Conservation (phyloP, 2,797 vertebrate genomes). For the Sarcophilus harrisii region DNA sequence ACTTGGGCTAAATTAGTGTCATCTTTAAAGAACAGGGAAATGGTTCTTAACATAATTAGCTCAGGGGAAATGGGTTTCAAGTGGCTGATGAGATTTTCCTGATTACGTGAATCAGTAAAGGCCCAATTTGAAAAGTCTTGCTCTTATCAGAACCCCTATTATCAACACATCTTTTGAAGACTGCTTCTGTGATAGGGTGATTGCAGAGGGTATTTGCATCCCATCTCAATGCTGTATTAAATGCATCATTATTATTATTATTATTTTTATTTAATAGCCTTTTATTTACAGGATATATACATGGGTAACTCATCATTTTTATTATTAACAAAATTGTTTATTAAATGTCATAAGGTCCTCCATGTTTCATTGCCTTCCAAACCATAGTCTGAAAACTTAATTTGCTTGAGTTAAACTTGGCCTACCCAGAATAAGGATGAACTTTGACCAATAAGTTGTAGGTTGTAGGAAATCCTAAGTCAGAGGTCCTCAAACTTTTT, state of each 20-base stretch:
- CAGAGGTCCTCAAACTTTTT: too few relatives aligned
- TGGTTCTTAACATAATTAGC: neutral
- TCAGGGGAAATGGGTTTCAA: neutral
- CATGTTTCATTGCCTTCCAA: neutral
- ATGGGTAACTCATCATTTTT: too few relatives aligned
- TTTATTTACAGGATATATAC: too few relatives aligned
- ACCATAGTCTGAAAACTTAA: neutral
- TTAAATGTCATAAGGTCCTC: neutral
- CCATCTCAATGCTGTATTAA: neutral
- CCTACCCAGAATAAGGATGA: neutral
- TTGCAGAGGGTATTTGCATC: neutral
- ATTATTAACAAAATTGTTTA: neutral
- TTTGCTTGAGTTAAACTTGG: neutral
- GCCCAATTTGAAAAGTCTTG: neutral
- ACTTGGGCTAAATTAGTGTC: neutral
- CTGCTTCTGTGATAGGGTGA: neutral
- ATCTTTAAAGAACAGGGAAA: neutral
- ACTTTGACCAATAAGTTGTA: neutral
- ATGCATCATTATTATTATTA: too few relatives aligned
- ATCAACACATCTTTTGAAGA: neutral
- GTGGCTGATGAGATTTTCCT: neutral
- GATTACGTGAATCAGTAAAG: neutral
- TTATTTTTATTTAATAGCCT: too few relatives aligned
- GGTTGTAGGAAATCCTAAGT: neutral
- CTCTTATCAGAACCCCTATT: neutral